phyloP scores from a whole-genome alignment of 2,113 vertebrate species.

The Alaudala cheleensis region DNA sequence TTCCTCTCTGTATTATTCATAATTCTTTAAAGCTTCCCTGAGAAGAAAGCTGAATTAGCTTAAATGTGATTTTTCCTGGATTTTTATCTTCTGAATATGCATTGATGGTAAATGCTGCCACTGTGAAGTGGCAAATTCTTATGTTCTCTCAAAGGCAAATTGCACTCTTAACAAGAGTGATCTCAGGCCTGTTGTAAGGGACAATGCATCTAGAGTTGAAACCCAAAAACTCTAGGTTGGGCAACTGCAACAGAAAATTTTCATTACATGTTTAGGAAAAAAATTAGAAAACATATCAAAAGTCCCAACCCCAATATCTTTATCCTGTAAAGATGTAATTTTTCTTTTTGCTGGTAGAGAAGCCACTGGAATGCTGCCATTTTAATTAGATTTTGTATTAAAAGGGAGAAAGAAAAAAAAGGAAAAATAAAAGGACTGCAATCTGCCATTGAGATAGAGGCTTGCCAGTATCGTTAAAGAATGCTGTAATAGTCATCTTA shows the following conservation, averaged over 20 bases:
- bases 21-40: background rate
- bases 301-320: background rate
- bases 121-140: background rate
- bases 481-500: background rate
- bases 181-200: background rate
- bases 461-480: conserved; percentile 47
- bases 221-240: background rate
- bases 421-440: background rate
- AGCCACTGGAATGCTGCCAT: conserved; percentile 47
- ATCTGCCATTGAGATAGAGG: conserved; percentile 44
- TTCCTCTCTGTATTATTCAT: background rate
- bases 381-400: conserved; percentile 9
- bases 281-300: conserved; percentile 7
- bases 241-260: conserved; percentile 2
- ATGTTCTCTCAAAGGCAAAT: background rate
- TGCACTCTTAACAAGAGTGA: background rate
- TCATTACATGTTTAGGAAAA: background rate
- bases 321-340: conserved; percentile 30
- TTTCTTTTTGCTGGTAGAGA: conserved; percentile 36
- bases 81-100: background rate
- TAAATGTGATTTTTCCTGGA: background rate
- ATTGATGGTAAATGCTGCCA: background rate
- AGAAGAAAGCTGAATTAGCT: background rate
- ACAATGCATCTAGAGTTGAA: background rate
- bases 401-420: background rate